Conservation (phyloP, 2,113 vertebrate species). For the Callipepla californica region DNA sequence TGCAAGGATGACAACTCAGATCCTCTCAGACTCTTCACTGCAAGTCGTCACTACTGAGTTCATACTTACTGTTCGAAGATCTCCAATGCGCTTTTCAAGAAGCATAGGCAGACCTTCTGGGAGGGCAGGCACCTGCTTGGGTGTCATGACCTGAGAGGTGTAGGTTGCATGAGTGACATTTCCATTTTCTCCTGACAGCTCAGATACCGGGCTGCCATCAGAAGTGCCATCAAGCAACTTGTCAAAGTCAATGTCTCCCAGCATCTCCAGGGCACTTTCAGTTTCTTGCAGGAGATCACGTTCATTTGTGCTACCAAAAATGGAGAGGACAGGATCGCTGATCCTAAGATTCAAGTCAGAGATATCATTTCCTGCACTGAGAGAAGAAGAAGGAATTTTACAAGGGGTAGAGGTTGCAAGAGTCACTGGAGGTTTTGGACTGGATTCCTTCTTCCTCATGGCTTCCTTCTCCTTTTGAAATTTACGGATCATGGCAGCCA, state of each 20-base stretch:
- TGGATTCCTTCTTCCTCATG: constrained; percentile 86
- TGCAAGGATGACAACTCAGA: neutral
- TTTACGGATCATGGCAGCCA: constrained; percentile 96
- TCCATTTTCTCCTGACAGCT: constrained; percentile 89
- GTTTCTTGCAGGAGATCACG: constrained; percentile 90
- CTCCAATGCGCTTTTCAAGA: constrained; percentile 93
- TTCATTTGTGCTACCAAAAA: constrained; percentile 92
- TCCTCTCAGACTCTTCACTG: neutral
- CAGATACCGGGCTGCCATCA: constrained; percentile 85
- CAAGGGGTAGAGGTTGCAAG: constrained; percentile 73
- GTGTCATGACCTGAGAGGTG: constrained; percentile 75
- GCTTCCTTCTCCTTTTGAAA: constrained; percentile 96
- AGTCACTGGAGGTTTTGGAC: constrained; percentile 62
- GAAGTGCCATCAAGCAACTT: constrained; percentile 91
- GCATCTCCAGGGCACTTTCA: constrained; percentile 88
- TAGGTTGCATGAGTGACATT: constrained; percentile 74
- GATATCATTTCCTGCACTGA: constrained; percentile 75
- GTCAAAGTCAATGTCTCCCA: constrained; percentile 94
- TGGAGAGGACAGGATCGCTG: constrained; percentile 90
- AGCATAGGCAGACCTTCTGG: constrained; percentile 89
- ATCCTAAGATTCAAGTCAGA: constrained; percentile 80
- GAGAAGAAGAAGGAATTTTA: constrained; percentile 70
- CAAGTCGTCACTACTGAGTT: neutral
- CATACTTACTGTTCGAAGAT: constrained; percentile 90
- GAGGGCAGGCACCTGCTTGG: constrained; percentile 85